Conservation (phyloP, 1,140 invertebrate species). For the Luehdorfia chinensis region DNA sequence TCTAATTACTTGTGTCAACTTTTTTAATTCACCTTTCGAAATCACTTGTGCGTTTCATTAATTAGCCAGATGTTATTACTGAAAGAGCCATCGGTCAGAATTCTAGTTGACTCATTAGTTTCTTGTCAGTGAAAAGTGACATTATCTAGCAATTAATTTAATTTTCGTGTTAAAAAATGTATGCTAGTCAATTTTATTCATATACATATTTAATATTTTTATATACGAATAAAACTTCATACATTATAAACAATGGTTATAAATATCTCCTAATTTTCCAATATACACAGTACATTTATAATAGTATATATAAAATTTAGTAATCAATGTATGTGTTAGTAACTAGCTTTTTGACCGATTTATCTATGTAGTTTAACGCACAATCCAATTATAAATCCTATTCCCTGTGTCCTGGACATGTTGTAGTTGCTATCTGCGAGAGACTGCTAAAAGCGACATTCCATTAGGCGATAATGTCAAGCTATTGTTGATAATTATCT, state of each 20-base stretch:
- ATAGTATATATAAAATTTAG: not conserved
- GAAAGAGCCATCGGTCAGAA: constrained; percentile 60
- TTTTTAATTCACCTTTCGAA: constrained; percentile 56
- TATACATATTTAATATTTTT: constrained; percentile 38
- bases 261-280: constrained; percentile 13
- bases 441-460: constrained; percentile 23
- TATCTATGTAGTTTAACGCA: constrained; percentile 68
- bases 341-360: constrained; percentile 74
- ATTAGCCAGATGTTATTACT: constrained; percentile 21
- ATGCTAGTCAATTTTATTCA: constrained; percentile 67
- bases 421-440: constrained; percentile 19
- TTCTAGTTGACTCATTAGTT: constrained; percentile 43
- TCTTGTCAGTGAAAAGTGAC: constrained; percentile 65
- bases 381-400: constrained; percentile 41
- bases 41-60: constrained; percentile 53
- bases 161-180: constrained; percentile 59
- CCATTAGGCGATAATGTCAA: constrained; percentile 28
- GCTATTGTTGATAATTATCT: constrained; percentile 30
- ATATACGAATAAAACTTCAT: constrained; percentile 27
- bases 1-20: constrained; percentile 66
- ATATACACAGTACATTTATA: not conserved
- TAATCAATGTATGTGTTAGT: not conserved
- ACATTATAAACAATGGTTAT: constrained; percentile 17
- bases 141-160: constrained; percentile 78
- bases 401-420: constrained; percentile 29